Evolutionary conservation across 2,888 invertebrate species (phyloP).

Genomic region (Macropis europaea): DNA sequence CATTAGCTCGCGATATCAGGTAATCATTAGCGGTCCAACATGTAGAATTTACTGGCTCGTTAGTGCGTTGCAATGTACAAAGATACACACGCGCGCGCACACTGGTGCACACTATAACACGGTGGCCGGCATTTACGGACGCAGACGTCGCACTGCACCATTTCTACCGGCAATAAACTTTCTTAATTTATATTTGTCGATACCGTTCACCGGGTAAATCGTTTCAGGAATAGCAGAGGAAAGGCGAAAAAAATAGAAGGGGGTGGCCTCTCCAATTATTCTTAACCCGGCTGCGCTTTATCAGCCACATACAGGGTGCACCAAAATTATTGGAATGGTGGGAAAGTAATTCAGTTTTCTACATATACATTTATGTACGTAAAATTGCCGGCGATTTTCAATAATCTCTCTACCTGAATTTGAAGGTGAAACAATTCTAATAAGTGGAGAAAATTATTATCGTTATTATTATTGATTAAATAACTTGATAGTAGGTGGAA

Average conservation of each 20-base stretch:
- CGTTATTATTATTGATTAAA: too few species aligned
- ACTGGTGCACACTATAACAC: slow-evolving; percentile 6
- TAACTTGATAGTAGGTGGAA: too few species aligned
- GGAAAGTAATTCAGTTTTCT: not conserved
- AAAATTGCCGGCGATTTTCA: too few species aligned
- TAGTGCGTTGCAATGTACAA: slow-evolving; percentile 47
- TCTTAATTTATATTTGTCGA: slow-evolving; percentile 57
- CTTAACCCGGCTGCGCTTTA: slow-evolving; percentile 15
- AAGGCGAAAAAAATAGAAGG: not conserved
- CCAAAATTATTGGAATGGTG: too few species aligned
- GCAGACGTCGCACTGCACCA: slow-evolving; percentile 54
- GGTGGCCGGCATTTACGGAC: slow-evolving; percentile 34
- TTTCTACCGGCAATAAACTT: slow-evolving; percentile 48
- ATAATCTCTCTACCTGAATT: too few species aligned
- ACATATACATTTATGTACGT: too few species aligned
- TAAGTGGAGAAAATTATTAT: too few species aligned
- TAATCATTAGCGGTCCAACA: slow-evolving; percentile 56
- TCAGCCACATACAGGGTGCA: too few species aligned
- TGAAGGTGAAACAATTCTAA: too few species aligned
- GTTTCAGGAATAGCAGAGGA: slow-evolving; percentile 13
- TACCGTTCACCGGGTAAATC: slow-evolving; percentile 35
- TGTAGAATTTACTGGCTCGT: slow-evolving; percentile 59
- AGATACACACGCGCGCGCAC: slow-evolving; percentile 5
- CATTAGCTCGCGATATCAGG: slow-evolving; percentile 59
- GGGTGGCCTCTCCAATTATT: slow-evolving; percentile 31